Base-by-base conservation (phyloP, 53 echinoderm and acorn worm species). In the Luidia sarsii region DNA sequence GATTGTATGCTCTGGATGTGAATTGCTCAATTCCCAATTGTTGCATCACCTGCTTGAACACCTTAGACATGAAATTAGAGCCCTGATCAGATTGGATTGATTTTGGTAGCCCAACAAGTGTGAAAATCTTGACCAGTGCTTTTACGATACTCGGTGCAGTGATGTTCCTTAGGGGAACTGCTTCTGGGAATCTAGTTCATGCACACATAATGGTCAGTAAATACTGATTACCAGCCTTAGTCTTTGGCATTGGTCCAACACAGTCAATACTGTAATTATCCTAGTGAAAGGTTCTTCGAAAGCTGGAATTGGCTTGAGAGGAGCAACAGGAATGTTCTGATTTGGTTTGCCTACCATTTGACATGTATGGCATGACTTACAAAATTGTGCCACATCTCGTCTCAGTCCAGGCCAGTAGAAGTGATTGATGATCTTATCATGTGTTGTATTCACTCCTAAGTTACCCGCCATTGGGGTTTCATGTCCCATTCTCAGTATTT, bases 111-210 rank as follows among this genome's bases (percentile, higher is more conserved):
- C 70, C 83, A 36, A 71, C 33, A 29, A 32, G 41, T 10, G 83
- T 83, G 21, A 82, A 83, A 63, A 82, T 90, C 22, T 90, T 87
- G 13, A 69, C 24, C 36, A 90, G 31, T 3, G 88, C 81, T 5
- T 90, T 51, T 1, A 38, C 21, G 36, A 82, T 41, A 7, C 70
- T 87, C 9, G 57, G 39, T 6, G 91, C 71, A 16, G 67, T 80
- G 48, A 91, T 91, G 33, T 73, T 85, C 21, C 88, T 79, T 6
- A 94, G 50, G 10, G 87, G 89, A 30, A 88, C 80, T 16, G 91
- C 94, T 66, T 94, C 94, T 1, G 86, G 82, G 62, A 84, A 94
- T 16, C 91, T 83, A 0, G 94, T 94, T 7, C 81, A 67, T 11
- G 84, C 82, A 57, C 85, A 80, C 87, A 94, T 80, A 11, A 94